Evolutionary conservation across 2,888 invertebrate genomes (phyloP).

Genomic region (Drosophila quinaria): DNA sequence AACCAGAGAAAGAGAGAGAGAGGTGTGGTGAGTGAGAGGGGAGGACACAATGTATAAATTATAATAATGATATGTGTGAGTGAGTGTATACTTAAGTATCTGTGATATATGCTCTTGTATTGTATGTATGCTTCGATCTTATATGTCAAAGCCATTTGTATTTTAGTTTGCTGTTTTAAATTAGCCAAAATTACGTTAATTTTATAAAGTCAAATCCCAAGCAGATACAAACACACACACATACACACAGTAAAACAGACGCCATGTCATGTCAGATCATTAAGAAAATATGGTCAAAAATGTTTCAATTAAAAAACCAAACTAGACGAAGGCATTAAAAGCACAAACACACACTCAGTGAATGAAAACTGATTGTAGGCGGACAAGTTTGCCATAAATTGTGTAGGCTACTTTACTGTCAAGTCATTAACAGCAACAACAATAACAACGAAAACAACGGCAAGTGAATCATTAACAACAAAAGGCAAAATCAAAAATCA

Average conservation of each 20-base stretch:
- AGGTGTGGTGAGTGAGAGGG: conserved; percentile 15
- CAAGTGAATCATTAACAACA: conserved; percentile 74
- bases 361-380: conserved; percentile 77
- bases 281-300: conserved; percentile 80
- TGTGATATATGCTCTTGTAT: conserved; percentile 17
- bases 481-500: conserved; percentile 40
- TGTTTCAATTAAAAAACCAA: conserved; percentile 76
- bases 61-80: conserved; percentile 64
- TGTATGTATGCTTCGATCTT: conserved; percentile 21
- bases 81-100: conserved; percentile 10
- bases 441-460: conserved; percentile 38
- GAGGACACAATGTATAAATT: conserved; percentile 67
- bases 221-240: conserved; percentile 16
- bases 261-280: conserved; percentile 79
- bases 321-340: conserved; percentile 59
- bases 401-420: conserved; percentile 79
- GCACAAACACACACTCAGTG: conserved; percentile 25
- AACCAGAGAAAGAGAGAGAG: conserved; percentile 22
- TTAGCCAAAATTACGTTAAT: conserved; percentile 67
- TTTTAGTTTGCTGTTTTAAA: conserved; percentile 64
- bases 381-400: conserved; percentile 80
- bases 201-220: conserved; percentile 47
- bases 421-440: conserved; percentile 73
- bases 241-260: conserved; percentile 49
- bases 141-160: conserved; percentile 35